phyloP scores from a whole-genome alignment of 1,140 invertebrate species.

The Hirudo medicinalis region DNA sequence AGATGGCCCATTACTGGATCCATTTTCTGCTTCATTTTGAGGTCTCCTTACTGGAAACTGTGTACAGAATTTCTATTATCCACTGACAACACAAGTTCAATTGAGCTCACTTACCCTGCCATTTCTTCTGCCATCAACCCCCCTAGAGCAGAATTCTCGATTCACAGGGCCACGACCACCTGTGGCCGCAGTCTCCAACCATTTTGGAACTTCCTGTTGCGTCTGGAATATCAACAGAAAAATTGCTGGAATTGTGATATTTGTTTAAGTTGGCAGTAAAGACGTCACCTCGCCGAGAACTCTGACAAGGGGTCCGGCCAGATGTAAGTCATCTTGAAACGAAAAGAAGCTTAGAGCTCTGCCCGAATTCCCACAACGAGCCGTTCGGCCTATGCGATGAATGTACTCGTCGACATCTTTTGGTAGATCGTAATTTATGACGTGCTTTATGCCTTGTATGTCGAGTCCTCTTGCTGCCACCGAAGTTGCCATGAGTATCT shows the following conservation, averaged over 20 bases:
- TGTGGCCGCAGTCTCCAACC: slow-evolving; percentile 5
- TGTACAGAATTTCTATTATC: background rate
- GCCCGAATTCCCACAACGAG: slow-evolving; percentile 78
- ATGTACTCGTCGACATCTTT: slow-evolving; percentile 78
- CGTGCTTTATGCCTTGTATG: slow-evolving; percentile 91
- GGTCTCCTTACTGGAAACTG: too few species aligned
- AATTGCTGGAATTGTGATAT: too few species aligned
- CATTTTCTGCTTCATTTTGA: too few species aligned
- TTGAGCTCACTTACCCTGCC: background rate
- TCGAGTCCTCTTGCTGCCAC: slow-evolving; percentile 86
- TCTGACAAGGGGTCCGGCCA: slow-evolving; percentile 55
- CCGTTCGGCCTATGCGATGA: slow-evolving; percentile 87
- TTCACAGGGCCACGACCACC: background rate
- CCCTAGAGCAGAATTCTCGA: background rate
- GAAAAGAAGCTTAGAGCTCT: slow-evolving; percentile 40
- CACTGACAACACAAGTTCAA: background rate
- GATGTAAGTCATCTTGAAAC: slow-evolving; percentile 46
- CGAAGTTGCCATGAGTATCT: slow-evolving; percentile 93
- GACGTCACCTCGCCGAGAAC: slow-evolving; percentile 49
- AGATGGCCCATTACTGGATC: too few species aligned
- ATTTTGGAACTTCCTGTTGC: slow-evolving; percentile 33
- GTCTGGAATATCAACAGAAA: slow-evolving; percentile 27
- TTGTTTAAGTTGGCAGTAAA: background rate
- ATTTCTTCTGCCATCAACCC: background rate
- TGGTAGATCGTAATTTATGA: slow-evolving; percentile 86